phyloP scores from a whole-genome alignment of 2,113 vertebrate genomes.

The Megaleporinus macrocephalus region DNA sequence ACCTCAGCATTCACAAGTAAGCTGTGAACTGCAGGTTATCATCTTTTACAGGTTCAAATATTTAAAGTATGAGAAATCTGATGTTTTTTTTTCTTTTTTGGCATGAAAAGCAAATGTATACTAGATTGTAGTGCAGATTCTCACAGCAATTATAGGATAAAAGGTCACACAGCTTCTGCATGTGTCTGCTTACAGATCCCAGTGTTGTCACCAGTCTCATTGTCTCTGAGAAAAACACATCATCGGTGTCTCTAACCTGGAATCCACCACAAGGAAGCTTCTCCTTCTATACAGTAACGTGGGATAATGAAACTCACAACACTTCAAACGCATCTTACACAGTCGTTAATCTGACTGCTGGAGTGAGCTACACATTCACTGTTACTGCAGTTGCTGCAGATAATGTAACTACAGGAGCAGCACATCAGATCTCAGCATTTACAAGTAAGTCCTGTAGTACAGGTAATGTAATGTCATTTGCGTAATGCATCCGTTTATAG shows the following conservation, averaged over 20 bases:
- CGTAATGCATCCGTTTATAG: too few species aligned
- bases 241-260: slow-evolving; percentile 61
- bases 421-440: slow-evolving; percentile 4
- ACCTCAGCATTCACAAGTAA: slow-evolving; percentile 36
- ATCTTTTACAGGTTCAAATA: too few species aligned
- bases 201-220: neutral
- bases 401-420: slow-evolving; percentile 9
- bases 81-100: too few species aligned
- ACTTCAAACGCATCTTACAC: neutral
- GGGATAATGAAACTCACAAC: rapidly evolving
- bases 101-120: too few species aligned
- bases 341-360: slow-evolving; percentile 65
- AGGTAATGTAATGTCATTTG: too few species aligned
- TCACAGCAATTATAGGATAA: too few species aligned
- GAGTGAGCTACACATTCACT: slow-evolving; percentile 65
- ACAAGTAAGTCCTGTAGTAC: slow-evolving; percentile 8
- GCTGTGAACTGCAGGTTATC: neutral
- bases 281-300: slow-evolving; percentile 10
- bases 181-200: neutral
- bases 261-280: neutral
- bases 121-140: too few species aligned
- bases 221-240: slow-evolving; percentile 54
- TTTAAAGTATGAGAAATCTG: too few species aligned
- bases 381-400: slow-evolving; percentile 71
- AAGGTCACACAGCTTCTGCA: too few species aligned